These are phyloP conservation scores for Cephonodes hylas DNA, from an alignment of 2,888 invertebrate species.

Conservation along the genomic window DNA sequence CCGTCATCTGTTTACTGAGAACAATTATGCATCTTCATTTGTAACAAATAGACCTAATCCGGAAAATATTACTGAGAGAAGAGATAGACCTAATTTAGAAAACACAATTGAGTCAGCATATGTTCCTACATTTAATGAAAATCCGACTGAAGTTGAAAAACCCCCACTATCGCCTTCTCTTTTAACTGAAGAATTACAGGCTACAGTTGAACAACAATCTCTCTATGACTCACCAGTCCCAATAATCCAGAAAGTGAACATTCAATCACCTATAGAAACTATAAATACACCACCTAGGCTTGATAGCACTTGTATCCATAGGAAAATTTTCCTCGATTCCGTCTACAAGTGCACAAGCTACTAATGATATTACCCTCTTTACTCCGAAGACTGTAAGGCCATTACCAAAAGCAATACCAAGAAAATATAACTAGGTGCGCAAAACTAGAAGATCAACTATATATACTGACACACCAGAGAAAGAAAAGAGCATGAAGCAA, in stretches of 20 bases:
- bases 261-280: not conserved
- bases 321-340: not conserved
- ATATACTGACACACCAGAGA: not conserved
- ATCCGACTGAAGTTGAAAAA: slow-evolving; percentile 1
- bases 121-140: not conserved
- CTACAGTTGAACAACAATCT: too few species aligned
- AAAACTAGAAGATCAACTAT: not conserved
- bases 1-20: slow-evolving; percentile 30
- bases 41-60: too few species aligned
- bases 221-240: not conserved
- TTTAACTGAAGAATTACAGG: not conserved
- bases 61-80: too few species aligned
- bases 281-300: not conserved
- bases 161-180: slow-evolving; percentile 6
- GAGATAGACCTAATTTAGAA: slow-evolving; percentile 26
- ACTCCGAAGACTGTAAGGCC: not conserved
- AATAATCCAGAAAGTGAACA: not conserved
- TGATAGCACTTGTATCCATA: not conserved
- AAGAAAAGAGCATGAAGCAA: not conserved
- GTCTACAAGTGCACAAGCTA: not conserved
- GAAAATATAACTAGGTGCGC: too few species aligned
- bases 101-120: not conserved
- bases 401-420: not conserved
- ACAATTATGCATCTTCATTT: slow-evolving; percentile 33
- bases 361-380: not conserved